Base-by-base conservation (phyloP, 2,113 vertebrate species). In the Synchiropus splendidus region DNA sequence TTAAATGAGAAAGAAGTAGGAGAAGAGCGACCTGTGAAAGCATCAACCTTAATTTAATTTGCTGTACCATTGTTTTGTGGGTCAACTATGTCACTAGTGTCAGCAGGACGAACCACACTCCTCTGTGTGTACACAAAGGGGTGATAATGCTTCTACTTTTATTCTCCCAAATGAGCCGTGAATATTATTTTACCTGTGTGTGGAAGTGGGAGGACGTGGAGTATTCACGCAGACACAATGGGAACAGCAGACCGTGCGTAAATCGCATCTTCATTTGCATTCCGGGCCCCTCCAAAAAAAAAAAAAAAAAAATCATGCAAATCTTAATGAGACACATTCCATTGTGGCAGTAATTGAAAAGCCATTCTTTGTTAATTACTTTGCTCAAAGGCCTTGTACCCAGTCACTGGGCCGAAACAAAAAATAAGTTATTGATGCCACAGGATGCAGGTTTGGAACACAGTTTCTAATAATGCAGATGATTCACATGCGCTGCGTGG, bases 221-320 rank as follows among this genome's bases (percentile, higher is more conserved):
- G 70, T 67, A 80, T 83, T 85, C 77, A 80, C 38, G 32, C 12
- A 5, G 30, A 39, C 68, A 87, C 82, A 85, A 85, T 74, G 18
- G 77, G 78, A 73, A 82, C 76, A 82, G 75, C 79, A 80, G 83
- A 85, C 72, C 83, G 74, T 80, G 74, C 66, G 75, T 64, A 78
- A 83, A 82, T 76, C 72, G 85, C 79, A 76, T 83, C 79, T 81
- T 83, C 72, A 87, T 87, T 85, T 85, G 79, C 81, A 85, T 85
- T 75, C 62, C 61, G 48, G 53, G 57, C 73, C 68, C 60, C 14
- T 6, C 18, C 18, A 6, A 3, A 41, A 14, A 14, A 16, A 31
- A 40, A 10, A 31, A 41, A 54, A 45, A 61, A 42, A 58, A 61
- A 82, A 85, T 82, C 73, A 80, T 79, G 80, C 78, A 80, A 79